phyloP scores from a whole-genome alignment of 2,888 invertebrate genomes.

The Standfussiana lucernea region DNA sequence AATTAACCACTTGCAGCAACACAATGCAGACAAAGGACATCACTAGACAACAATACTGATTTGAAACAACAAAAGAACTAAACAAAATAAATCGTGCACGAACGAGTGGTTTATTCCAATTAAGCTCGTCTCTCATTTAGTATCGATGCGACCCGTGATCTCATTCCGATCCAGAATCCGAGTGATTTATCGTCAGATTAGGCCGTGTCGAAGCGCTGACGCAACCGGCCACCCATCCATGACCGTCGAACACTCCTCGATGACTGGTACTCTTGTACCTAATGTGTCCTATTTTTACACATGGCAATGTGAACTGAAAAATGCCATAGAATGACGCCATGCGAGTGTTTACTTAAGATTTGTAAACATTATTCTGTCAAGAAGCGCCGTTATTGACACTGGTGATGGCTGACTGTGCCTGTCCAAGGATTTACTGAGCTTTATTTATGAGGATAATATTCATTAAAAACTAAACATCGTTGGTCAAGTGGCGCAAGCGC shows the following conservation, averaged over 20 bases:
- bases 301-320: conserved; percentile 79
- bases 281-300: conserved; percentile 85
- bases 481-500: no score
- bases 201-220: conserved; percentile 84
- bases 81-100: conserved; percentile 68
- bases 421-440: conserved; percentile 14
- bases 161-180: conserved; percentile 86
- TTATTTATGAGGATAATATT: conserved; percentile 17
- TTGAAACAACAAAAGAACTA: conserved; percentile 65
- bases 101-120: conserved; percentile 74
- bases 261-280: conserved; percentile 77
- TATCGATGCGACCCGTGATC: conserved; percentile 85
- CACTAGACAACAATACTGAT: conserved; percentile 66
- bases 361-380: conserved; percentile 71
- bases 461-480: neutral
- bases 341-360: conserved; percentile 64
- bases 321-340: conserved; percentile 71
- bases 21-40: conserved; percentile 65
- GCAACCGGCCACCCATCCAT: conserved; percentile 86
- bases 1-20: conserved; percentile 65
- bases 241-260: conserved; percentile 87
- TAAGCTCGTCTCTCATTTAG: conserved; percentile 80
- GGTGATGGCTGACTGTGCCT: conserved; percentile 19
- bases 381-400: conserved; percentile 56
- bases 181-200: conserved; percentile 86